These are phyloP conservation scores for Netelia melanura DNA, from an alignment of 2,888 invertebrate genomes.

Conservation along the genomic window DNA sequence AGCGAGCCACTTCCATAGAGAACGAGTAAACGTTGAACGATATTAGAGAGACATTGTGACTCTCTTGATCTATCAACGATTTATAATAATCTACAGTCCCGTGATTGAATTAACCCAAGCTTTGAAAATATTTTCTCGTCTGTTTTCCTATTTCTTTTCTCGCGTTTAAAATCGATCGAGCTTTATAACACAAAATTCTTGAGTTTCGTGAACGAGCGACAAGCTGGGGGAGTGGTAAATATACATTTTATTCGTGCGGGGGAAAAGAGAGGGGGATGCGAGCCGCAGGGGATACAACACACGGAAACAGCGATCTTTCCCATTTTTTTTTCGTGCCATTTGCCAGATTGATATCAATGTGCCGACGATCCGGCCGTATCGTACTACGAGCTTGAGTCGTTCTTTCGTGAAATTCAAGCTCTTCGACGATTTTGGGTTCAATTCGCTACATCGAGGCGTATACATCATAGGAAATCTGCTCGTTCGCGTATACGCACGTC, in stretches of 20 bases:
- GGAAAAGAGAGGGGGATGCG: background rate
- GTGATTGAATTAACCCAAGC: too few species aligned
- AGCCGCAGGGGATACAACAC: background rate
- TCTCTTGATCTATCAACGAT: conserved; percentile 1
- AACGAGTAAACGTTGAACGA: background rate
- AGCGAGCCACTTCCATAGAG: too few species aligned
- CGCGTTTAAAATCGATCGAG: background rate
- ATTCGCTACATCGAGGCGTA: background rate
- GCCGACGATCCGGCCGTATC: conserved; percentile 25
- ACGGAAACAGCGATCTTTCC: conserved; percentile 21
- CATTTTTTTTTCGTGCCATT: conserved; percentile 48
- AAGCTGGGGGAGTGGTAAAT: conserved; percentile 8
- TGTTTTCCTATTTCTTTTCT: background rate
- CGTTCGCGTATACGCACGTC: background rate
- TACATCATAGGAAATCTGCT: background rate
- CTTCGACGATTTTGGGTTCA: conserved; percentile 32
- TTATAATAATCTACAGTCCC: background rate
- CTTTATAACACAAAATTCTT: conserved; percentile 35
- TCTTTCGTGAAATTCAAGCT: conserved; percentile 20
- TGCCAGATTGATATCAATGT: conserved; percentile 42
- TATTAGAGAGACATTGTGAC: conserved; percentile 29
- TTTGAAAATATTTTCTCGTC: background rate
- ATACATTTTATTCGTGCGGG: conserved; percentile 36
- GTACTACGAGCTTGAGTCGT: background rate
- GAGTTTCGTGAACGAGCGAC: conserved; percentile 14